Base-by-base conservation (phyloP, 1,140 invertebrate species). In the Colletes latitarsis region DNA sequence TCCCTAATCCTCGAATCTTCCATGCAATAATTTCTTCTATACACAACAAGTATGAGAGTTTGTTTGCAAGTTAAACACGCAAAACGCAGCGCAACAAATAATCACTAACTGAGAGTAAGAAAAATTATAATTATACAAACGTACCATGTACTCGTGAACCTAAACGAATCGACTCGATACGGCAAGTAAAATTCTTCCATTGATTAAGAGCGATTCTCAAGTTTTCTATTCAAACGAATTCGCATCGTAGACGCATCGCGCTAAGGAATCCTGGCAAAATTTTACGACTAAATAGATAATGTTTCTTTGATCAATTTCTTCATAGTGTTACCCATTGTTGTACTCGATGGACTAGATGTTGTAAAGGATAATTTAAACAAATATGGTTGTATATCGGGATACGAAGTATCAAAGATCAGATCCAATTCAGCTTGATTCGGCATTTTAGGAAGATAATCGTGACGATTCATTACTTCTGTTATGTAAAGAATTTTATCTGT, bases 401-500 rank as follows among this genome's bases (percentile, higher is more conserved):
- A 99, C 14, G 96, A 96, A 3, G 98, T 99, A 92, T 99, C 98
- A 92, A 99, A 99, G 77, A 99, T 96, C 64, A 98, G 94, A 93
- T 99, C 98, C 63, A 99, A 94, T 91, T 99, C 98, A 12, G 96
- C 96, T 90, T 98, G 96, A 90, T 96, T 97, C 66, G 98, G 98
- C 95, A 98, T 98, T 93, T 98, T 98, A 4, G 98, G 98, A 55
- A 99, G 95, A 93, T 98, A 99, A 89, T 99, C 98, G 91, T 98
- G 97, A 58, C 97, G 95, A 92, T 99, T 99, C 95, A 99, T 98
- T 5, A 98, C 96, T 92, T 99, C 98, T 0, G 98, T 97, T 87
- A 99, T 98, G 88, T 98, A 97, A 52, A 99, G 94, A 21, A 99
- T 96, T 91, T 98, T 99, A 83, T 99, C 98, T 46, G 97, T 96